These are phyloP conservation scores for Saxidomus purpurata DNA, from an alignment of 1,140 invertebrate species.

Conservation along the genomic window DNA sequence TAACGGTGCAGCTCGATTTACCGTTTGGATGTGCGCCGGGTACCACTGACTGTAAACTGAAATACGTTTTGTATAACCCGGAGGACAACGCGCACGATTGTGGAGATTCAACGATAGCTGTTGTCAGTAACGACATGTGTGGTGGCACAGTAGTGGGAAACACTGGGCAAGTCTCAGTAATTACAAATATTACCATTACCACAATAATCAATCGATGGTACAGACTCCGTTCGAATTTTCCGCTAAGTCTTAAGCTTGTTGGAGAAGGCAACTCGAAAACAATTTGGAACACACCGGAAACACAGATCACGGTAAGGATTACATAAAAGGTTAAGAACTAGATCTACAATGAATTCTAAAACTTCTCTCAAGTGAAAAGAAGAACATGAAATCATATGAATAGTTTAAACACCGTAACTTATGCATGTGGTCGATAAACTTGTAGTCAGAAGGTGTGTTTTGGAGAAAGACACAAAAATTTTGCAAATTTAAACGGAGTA, in stretches of 20 bases:
- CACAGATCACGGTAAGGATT: neutral
- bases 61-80: constrained; percentile 18
- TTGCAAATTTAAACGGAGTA: too few species aligned
- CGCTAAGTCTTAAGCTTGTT: neutral
- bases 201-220: constrained; percentile 35
- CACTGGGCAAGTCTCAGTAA: neutral
- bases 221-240: neutral
- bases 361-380: too few species aligned
- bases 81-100: neutral
- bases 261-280: neutral
- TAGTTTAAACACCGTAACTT: too few species aligned
- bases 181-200: constrained; percentile 33
- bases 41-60: neutral
- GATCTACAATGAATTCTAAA: too few species aligned
- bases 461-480: too few species aligned
- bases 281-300: neutral
- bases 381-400: too few species aligned
- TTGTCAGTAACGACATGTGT: constrained; percentile 14
- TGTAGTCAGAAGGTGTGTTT: too few species aligned
- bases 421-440: too few species aligned
- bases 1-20: constrained; percentile 13
- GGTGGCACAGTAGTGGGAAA: constrained; percentile 25
- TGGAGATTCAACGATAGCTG: constrained; percentile 29
- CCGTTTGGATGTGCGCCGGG: constrained; percentile 37
- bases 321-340: too few species aligned